A percentile compares a stretch with the other conserved stretches of the same genome.
phyloP scores from a whole-genome alignment of 2,888 invertebrate genomes.

The Philaethria dido region DNA sequence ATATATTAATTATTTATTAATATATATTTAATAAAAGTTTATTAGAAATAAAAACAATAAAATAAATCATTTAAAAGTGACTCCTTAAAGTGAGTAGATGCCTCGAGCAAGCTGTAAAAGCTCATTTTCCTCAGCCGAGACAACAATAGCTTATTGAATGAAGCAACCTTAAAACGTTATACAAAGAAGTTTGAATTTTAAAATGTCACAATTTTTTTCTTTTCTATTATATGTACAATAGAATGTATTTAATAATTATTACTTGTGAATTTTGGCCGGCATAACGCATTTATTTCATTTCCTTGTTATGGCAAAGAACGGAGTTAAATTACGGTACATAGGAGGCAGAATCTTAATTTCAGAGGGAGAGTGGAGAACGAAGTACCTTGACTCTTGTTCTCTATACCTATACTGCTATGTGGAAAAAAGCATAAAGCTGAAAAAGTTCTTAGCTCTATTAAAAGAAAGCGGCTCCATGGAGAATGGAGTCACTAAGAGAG shows the following conservation, averaged over 20 bases:
- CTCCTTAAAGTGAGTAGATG: conserved; percentile 43
- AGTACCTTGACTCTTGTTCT: no score
- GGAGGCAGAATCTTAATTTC: no score
- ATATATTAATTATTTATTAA: no score
- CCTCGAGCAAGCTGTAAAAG: conserved; percentile 50
- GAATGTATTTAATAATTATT: background rate
- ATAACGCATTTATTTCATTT: no score
- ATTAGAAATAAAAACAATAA: conserved; percentile 5
- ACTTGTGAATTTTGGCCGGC: background rate
- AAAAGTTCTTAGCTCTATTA: no score
- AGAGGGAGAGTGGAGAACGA: no score
- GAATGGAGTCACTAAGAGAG: no score
- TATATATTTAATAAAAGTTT: background rate
- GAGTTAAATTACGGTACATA: no score
- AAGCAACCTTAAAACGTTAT: conserved; percentile 50
- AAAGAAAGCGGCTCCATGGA: no score
- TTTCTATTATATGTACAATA: background rate
- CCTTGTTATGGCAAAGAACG: no score
- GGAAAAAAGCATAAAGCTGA: no score
- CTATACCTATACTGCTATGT: no score
- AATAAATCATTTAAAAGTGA: conserved; percentile 21
- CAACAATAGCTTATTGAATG: conserved; percentile 68
- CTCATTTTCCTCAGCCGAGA: conserved; percentile 58
- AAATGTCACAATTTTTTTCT: background rate
- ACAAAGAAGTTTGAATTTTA: conserved; percentile 48